Percentiles rank a stretch among this genome's conserved stretches.
Evolutionary conservation across 2,113 vertebrate genomes (phyloP).

Genomic region (Eudyptes chrysolophus): DNA sequence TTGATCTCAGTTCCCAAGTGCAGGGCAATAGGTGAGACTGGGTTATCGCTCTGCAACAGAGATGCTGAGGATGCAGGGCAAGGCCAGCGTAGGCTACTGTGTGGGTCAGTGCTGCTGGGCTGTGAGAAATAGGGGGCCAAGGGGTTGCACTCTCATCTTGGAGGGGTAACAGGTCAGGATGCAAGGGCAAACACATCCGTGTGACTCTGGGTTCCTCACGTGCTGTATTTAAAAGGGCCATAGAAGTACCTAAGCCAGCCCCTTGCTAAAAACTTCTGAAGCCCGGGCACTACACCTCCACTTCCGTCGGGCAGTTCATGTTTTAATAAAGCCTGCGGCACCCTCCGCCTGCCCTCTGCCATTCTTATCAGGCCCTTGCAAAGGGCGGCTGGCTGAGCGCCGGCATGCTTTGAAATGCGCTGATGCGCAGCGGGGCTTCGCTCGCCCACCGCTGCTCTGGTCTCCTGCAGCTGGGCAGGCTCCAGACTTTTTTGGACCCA

Average conservation of each 20-base stretch:
- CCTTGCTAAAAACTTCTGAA: background rate
- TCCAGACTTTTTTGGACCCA: background rate
- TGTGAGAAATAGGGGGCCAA: background rate
- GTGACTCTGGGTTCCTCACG: fast-evolving
- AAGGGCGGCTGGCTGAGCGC: background rate
- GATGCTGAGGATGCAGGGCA: background rate
- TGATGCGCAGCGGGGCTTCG: background rate
- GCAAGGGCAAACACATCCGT: background rate
- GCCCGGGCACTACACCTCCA: background rate
- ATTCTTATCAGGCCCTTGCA: background rate
- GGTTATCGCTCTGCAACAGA: fast-evolving
- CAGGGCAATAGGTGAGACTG: background rate
- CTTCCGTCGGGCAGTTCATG: fast-evolving
- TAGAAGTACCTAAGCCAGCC: background rate
- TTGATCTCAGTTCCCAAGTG: background rate
- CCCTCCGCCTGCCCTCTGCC: background rate
- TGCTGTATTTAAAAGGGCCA: background rate
- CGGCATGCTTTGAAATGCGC: background rate
- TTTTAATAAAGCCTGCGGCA: background rate
- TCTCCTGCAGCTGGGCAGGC: background rate
- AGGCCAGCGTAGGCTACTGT: background rate
- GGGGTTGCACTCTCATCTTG: background rate
- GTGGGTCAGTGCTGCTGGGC: background rate
- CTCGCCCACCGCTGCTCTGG: background rate
- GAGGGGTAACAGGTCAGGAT: background rate